Conservation (phyloP, 2,888 invertebrate genomes). For the Cosmia trapezina region DNA sequence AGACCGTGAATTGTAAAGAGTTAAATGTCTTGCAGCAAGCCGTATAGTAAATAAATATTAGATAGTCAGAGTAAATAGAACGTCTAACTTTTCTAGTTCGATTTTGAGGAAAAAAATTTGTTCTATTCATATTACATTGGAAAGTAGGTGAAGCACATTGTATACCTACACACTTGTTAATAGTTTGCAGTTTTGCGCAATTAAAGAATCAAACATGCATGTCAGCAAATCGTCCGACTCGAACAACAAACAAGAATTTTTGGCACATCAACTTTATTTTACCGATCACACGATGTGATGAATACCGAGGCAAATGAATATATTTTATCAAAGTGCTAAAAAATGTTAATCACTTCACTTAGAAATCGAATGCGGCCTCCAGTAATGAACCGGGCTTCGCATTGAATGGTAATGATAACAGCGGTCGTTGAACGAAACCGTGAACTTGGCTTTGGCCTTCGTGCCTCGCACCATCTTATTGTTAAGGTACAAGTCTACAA, state of each 20-base stretch:
- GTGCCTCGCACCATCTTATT: constrained; percentile 78
- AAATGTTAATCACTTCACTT: constrained; percentile 65
- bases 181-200: constrained; percentile 43
- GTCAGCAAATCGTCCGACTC: constrained; percentile 19
- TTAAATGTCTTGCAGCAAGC: not conserved
- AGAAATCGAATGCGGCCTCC: constrained; percentile 63
- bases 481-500: constrained; percentile 67
- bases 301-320: constrained; percentile 31
- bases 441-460: constrained; percentile 88
- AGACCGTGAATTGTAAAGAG: constrained; percentile 1
- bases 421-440: constrained; percentile 86
- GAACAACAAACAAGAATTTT: constrained; percentile 32
- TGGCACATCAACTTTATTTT: constrained; percentile 20
- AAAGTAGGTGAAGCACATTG: constrained; percentile 51
- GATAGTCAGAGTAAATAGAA: not conserved
- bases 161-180: constrained; percentile 21
- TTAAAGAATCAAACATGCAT: constrained; percentile 43
- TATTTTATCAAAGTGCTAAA: constrained; percentile 28
- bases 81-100: not conserved
- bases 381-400: constrained; percentile 75
- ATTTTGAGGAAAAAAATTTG: not conserved
- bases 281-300: constrained; percentile 17
- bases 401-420: constrained; percentile 87
- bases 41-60: not conserved
- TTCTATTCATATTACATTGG: constrained; percentile 21